Percentiles rank a stretch among this genome's conserved stretches.
Evolutionary conservation across 2,888 invertebrate genomes (phyloP).

Genomic region (Nephrocerus scutellatus): DNA sequence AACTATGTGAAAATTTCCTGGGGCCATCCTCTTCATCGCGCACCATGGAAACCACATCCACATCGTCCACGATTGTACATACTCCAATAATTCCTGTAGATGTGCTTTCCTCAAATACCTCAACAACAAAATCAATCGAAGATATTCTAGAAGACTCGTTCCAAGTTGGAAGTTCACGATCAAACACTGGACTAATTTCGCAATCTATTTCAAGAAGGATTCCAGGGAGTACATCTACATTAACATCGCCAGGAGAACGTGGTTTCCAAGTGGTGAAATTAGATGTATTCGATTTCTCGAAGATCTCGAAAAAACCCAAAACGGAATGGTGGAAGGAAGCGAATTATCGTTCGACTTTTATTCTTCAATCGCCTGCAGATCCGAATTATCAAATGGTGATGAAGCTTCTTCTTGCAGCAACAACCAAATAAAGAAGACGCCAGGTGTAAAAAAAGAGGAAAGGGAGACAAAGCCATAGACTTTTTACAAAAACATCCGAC

Average conservation of each 20-base stretch:
- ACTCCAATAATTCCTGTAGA: conserved; percentile 11
- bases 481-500: conserved; percentile 12
- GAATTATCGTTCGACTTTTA: conserved; percentile 5
- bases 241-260: conserved; percentile 18
- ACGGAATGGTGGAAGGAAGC: conserved; percentile 12
- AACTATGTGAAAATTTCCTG: too few species aligned
- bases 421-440: conserved; percentile 1
- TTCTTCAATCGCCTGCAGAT: not conserved
- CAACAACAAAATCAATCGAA: conserved; percentile 6
- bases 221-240: conserved; percentile 1
- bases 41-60: conserved; percentile 9
- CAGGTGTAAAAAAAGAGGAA: conserved; percentile 11
- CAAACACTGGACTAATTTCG: conserved; percentile 17
- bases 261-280: conserved; percentile 17
- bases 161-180: conserved; percentile 17
- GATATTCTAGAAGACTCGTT: conserved; percentile 18
- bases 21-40: too few species aligned
- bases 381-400: too few species aligned
- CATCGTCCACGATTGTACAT: conserved; percentile 11
- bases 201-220: conserved; percentile 18
- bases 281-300: conserved; percentile 12
- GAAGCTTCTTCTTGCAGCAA: conserved; percentile 1
- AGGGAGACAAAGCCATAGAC: conserved; percentile 15
- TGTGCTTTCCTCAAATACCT: conserved; percentile 7
- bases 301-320: conserved; percentile 9